phyloP scores from a whole-genome alignment of 2,797 vertebrate species.

The Moxostoma hubbsi region DNA sequence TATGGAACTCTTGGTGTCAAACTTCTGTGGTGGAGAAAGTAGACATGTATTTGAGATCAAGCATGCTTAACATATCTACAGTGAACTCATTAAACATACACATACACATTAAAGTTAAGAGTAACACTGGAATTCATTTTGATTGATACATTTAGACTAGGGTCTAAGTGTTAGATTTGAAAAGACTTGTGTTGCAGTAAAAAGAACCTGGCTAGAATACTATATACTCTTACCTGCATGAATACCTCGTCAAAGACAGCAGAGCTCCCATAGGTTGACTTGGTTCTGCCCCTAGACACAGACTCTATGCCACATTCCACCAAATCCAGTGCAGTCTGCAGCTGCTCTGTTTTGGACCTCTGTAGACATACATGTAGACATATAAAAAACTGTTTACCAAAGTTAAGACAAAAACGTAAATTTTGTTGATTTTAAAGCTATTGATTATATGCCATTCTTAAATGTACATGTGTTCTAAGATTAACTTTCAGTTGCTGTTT shows the following conservation, averaged over 20 bases:
- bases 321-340: slow-evolving; percentile 78
- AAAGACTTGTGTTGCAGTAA: neutral
- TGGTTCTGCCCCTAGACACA: slow-evolving; percentile 70
- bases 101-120: neutral
- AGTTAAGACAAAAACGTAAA: neutral
- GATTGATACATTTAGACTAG: too few relatives aligned
- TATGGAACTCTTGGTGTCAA: slow-evolving; percentile 21
- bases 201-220: neutral
- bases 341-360: slow-evolving; percentile 64
- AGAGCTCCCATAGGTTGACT: slow-evolving; percentile 66
- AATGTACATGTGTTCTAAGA: too few relatives aligned
- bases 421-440: neutral
- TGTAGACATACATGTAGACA: slow-evolving; percentile 19
- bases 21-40: slow-evolving; percentile 46
- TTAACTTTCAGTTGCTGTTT: too few relatives aligned
- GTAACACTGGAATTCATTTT: too few relatives aligned
- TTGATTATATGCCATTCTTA: too few relatives aligned
- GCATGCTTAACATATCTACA: neutral
- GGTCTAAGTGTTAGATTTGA: too few relatives aligned
- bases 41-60: neutral
- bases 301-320: slow-evolving; percentile 76
- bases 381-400: neutral
- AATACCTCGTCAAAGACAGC: slow-evolving; percentile 78
- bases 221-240: slow-evolving; percentile 76
- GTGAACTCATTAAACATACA: neutral